These are phyloP conservation scores for Drosophila yakuba DNA, from an alignment of 1,140 invertebrate genomes.

Conservation along the genomic window DNA sequence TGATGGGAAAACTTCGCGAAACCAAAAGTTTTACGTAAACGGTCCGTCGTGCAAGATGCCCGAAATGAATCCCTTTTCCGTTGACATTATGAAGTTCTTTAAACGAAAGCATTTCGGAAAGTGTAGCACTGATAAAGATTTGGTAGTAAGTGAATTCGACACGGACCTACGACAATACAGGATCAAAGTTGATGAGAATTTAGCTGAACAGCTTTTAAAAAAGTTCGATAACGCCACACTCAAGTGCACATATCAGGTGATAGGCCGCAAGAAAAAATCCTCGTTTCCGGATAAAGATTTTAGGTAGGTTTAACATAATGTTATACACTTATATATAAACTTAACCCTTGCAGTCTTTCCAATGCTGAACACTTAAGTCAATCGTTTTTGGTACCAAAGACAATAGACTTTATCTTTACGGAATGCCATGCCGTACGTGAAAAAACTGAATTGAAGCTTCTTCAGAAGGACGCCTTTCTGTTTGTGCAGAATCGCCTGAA, in stretches of 20 bases:
- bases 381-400: neutral
- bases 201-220: neutral
- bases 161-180: neutral
- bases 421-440: neutral
- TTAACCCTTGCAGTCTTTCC: neutral
- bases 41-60: conserved; percentile 1
- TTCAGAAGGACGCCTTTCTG: conserved; percentile 1
- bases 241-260: neutral
- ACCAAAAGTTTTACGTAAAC: neutral
- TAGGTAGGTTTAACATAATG: neutral
- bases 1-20: neutral
- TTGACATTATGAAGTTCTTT: neutral
- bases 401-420: neutral
- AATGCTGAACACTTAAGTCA: neutral
- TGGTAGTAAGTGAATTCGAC: neutral
- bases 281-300: neutral
- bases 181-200: neutral
- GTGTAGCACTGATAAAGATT: neutral
- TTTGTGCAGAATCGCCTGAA: neutral
- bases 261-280: neutral
- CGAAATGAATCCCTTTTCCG: neutral
- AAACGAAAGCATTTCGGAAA: neutral
- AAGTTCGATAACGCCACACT: neutral
- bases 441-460: neutral
- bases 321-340: neutral